Percentiles rank a stretch among this genome's conserved stretches.
Evolutionary conservation across 2,113 vertebrate genomes (phyloP).

Genomic region (Nanorana parkeri): DNA sequence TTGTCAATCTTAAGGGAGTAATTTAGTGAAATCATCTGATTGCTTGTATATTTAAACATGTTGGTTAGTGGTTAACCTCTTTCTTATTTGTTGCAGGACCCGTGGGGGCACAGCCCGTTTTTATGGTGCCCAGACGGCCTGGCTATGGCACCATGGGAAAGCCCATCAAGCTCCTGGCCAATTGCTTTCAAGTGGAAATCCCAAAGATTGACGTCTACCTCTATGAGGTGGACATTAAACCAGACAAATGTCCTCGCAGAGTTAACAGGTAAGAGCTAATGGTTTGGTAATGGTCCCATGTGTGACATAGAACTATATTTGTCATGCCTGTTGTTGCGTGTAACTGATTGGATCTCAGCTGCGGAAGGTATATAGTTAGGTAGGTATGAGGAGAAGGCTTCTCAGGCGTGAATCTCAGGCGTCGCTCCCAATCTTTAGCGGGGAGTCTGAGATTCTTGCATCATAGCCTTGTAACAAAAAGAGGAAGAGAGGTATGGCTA

Average conservation of each 20-base stretch:
- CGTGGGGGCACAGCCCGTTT: slow-evolving; percentile 98
- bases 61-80: background rate
- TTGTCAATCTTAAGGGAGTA: background rate
- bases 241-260: slow-evolving; percentile 97
- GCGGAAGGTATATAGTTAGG: too few species aligned
- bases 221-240: slow-evolving; percentile 99
- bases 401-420: too few species aligned
- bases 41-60: background rate
- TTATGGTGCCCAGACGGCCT: slow-evolving; percentile 95
- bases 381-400: too few species aligned
- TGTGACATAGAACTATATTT: too few species aligned
- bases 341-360: too few species aligned
- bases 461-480: too few species aligned
- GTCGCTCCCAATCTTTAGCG: too few species aligned
- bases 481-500: too few species aligned
- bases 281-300: too few species aligned
- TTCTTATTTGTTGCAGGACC: slow-evolving; percentile 76
- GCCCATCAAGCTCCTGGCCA: slow-evolving; percentile 98
- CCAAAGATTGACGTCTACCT: slow-evolving; percentile 99
- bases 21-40: background rate
- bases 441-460: too few species aligned
- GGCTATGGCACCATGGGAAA: slow-evolving; percentile 99
- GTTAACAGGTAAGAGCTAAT: slow-evolving; percentile 89
- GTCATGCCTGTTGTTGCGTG: too few species aligned
- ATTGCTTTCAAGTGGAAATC: slow-evolving; percentile 99